Evolutionary conservation across 2,113 vertebrate genomes (phyloP).

Genomic region (Sardina pilchardus): DNA sequence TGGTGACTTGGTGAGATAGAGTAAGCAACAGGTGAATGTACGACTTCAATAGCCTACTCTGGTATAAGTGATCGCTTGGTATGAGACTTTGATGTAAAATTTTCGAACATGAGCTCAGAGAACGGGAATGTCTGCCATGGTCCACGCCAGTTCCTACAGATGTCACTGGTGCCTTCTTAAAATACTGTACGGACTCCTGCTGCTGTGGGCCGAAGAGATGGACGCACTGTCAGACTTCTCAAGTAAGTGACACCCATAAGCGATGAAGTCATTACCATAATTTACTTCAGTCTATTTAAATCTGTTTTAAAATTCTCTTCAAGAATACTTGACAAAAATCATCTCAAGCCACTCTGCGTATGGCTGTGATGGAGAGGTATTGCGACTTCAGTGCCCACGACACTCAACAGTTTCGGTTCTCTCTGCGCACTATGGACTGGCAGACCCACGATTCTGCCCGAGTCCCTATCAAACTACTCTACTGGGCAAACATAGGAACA

Average conservation of each 20-base stretch:
- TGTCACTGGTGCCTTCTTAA: slow-evolving; percentile 54
- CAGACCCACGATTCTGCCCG: slow-evolving; percentile 14
- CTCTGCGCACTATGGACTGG: slow-evolving; percentile 85
- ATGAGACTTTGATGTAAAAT: neutral
- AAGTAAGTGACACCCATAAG: slow-evolving; percentile 59
- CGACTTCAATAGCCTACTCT: neutral
- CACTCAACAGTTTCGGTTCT: slow-evolving; percentile 91
- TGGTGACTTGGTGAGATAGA: neutral
- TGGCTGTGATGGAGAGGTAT: slow-evolving; percentile 84
- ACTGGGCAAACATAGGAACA: neutral
- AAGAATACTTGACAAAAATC: slow-evolving; percentile 91
- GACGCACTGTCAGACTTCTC: slow-evolving; percentile 72
- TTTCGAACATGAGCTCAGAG: slow-evolving; percentile 60
- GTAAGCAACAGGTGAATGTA: neutral
- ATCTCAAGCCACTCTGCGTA: slow-evolving; percentile 87
- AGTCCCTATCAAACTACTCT: neutral
- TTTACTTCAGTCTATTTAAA: neutral
- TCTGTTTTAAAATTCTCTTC: slow-evolving; percentile 46
- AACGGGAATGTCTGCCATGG: slow-evolving; percentile 54
- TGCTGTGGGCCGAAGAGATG: slow-evolving; percentile 69
- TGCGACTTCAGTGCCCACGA: slow-evolving; percentile 87
- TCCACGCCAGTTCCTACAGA: slow-evolving; percentile 55
- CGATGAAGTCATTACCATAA: neutral
- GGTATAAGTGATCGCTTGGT: neutral
- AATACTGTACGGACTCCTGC: slow-evolving; percentile 63